Evolutionary conservation across 2,888 invertebrate species (phyloP).

Genomic region (Andrena bucephala): DNA sequence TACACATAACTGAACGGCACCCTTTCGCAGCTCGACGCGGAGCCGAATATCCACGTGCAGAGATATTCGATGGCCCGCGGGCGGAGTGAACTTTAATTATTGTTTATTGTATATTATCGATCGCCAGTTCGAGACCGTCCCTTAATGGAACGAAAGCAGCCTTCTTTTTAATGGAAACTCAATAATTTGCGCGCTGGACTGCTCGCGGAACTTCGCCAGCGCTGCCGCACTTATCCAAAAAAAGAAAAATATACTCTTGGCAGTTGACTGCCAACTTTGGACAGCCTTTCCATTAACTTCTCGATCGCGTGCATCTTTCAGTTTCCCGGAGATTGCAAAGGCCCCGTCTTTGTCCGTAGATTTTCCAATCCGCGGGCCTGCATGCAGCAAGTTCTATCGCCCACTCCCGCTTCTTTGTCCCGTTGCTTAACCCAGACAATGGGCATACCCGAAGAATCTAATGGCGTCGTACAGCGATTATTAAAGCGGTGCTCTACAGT

Average conservation of each 20-base stretch:
- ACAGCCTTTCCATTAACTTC: not conserved
- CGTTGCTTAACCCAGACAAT: slow-evolving; percentile 18
- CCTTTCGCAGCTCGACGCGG: not conserved
- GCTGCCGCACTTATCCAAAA: not conserved
- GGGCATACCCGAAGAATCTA: slow-evolving; percentile 25
- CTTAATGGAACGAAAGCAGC: slow-evolving; percentile 41
- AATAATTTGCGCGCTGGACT: not conserved
- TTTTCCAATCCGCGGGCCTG: not conserved
- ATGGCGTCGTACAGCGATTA: slow-evolving; percentile 36
- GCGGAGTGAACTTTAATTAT: slow-evolving; percentile 15
- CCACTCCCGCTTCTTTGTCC: slow-evolving; percentile 6
- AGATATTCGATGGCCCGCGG: slow-evolving; percentile 13
- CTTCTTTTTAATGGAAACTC: slow-evolving; percentile 43
- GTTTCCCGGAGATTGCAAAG: not conserved
- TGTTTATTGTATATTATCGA: not conserved
- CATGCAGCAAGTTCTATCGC: slow-evolving; percentile 4
- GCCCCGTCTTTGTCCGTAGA: not conserved
- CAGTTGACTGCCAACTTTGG: too few species aligned
- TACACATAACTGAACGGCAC: not conserved
- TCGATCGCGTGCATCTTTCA: slow-evolving; percentile 6
- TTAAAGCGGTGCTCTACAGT: slow-evolving; percentile 37
- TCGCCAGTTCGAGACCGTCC: not conserved
- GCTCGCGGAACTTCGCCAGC: not conserved
- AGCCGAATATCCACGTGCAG: slow-evolving; percentile 1
- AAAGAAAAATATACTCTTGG: not conserved